Evolutionary conservation across 1,140 invertebrate species (phyloP).

Genomic region (Orchestia grillus): DNA sequence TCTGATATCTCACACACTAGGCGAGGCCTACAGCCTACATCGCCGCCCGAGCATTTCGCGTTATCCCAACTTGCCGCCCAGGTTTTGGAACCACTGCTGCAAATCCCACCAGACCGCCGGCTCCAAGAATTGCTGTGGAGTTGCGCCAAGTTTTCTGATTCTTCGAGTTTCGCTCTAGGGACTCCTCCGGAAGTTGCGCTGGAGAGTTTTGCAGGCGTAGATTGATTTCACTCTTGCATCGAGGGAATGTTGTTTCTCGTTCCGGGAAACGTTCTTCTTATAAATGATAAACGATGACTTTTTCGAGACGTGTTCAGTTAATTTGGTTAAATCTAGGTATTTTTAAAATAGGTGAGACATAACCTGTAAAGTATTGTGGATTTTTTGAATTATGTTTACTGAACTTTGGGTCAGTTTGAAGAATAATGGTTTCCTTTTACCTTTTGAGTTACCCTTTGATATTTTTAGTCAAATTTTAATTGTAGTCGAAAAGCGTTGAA

Average conservation of each 20-base stretch:
- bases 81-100: not conserved
- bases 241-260: not conserved
- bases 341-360: not conserved
- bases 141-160: not conserved
- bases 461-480: no score
- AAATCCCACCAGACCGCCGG: not conserved
- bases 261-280: not conserved
- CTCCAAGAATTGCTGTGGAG: not conserved
- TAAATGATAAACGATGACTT: not conserved
- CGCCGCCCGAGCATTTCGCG: not conserved
- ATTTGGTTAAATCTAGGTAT: not conserved
- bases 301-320: not conserved
- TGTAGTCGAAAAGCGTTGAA: no score
- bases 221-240: not conserved
- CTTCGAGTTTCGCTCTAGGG: not conserved
- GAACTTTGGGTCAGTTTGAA: no score
- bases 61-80: not conserved
- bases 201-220: not conserved
- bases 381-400: not conserved
- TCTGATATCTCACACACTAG: not conserved
- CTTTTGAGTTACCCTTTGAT: no score
- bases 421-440: no score
- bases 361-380: not conserved
- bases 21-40: not conserved
- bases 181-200: not conserved